phyloP scores from a whole-genome alignment of 2,888 invertebrate species.

The Coelopa pilipes region DNA sequence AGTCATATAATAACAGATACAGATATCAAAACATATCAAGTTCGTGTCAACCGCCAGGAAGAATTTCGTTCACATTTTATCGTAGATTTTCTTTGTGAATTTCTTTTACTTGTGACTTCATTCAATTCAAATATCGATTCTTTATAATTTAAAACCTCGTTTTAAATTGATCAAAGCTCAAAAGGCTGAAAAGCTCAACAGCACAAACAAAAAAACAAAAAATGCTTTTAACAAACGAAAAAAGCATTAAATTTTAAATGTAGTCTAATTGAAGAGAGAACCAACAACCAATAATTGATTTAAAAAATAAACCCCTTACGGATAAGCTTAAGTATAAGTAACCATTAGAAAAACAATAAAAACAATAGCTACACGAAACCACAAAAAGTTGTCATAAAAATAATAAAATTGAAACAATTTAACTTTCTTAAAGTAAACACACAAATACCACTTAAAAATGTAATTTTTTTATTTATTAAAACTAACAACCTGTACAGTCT shows the following conservation, averaged over 20 bases:
- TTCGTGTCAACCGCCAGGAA: neutral
- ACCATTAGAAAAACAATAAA: too few species aligned
- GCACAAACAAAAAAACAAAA: too few species aligned
- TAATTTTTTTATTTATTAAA: conserved; percentile 7
- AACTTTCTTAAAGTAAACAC: neutral
- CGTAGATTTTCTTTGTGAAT: neutral
- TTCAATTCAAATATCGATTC: too few species aligned
- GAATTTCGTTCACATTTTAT: neutral
- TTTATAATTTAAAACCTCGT: too few species aligned
- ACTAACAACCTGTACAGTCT: neutral
- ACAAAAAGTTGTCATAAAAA: conserved; percentile 31
- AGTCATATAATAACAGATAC: neutral
- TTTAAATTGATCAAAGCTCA: too few species aligned
- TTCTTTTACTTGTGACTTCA: neutral
- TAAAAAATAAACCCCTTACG: too few species aligned
- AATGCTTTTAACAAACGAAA: too few species aligned
- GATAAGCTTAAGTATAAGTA: too few species aligned
- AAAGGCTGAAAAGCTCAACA: too few species aligned
- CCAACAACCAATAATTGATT: conserved; percentile 25
- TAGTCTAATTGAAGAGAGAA: conserved; percentile 39
- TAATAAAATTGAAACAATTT: conserved; percentile 16
- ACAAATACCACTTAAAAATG: neutral
- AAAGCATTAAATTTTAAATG: neutral
- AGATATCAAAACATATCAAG: neutral
- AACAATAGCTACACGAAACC: too few species aligned